Conservation (phyloP, 2,797 vertebrate genomes). For the Cyprinella venusta region DNA sequence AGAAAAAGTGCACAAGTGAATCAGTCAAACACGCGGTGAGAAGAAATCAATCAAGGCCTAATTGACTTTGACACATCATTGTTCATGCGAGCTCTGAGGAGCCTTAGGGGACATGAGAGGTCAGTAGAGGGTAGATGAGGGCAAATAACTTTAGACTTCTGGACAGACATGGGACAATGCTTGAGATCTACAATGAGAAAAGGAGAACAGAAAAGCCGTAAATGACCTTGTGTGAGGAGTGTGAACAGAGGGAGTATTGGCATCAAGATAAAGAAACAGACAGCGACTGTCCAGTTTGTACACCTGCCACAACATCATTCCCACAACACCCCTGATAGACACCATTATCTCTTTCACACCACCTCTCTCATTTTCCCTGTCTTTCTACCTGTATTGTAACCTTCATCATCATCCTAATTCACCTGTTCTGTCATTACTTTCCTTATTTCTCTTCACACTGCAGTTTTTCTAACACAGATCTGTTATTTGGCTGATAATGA, state of each 20-base stretch:
- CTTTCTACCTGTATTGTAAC: not conserved
- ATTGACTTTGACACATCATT: constrained; percentile 81
- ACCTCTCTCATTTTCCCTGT: constrained; percentile 2
- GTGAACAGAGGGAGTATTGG: not conserved
- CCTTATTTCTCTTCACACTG: not conserved
- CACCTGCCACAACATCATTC: constrained; percentile 36
- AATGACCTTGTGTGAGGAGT: constrained; percentile 16
- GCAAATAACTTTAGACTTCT: constrained; percentile 25
- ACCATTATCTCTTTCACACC: constrained; percentile 34
- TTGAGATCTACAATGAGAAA: not conserved
- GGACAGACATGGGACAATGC: not conserved
- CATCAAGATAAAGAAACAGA: constrained; percentile 26
- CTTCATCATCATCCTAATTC: constrained; percentile 1
- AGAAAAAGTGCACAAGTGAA: constrained; percentile 71
- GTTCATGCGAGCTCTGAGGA: constrained; percentile 59
- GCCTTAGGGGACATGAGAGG: constrained; percentile 47
- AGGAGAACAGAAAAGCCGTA: not conserved
- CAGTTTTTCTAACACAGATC: not conserved
- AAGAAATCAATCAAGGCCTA: constrained; percentile 80
- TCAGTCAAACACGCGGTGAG: constrained; percentile 66
- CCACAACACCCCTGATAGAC: not conserved
- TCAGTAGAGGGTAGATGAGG: constrained; percentile 40
- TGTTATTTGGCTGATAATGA: not conserved
- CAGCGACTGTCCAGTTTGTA: constrained; percentile 15
- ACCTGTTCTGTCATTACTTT: not conserved